Conservation (phyloP, 2,888 invertebrate genomes). For the Caenorhabditis japonica region DNA sequence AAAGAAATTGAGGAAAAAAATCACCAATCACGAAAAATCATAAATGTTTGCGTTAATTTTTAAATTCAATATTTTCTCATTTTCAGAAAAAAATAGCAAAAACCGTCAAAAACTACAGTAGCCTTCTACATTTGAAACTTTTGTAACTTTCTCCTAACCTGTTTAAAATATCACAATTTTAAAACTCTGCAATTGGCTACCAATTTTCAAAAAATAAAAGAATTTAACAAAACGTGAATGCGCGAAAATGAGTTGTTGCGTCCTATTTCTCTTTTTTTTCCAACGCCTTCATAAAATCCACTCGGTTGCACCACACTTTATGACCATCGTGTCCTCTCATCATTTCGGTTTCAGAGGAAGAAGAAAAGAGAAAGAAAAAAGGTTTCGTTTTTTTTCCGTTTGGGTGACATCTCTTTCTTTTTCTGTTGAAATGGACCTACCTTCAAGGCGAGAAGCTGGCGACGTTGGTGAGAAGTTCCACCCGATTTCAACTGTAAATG, state of each 20-base stretch:
- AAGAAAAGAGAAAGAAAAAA: conserved; percentile 7
- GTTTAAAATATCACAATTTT: too few species aligned
- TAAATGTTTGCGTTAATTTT: too few species aligned
- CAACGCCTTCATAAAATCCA: conserved; percentile 39
- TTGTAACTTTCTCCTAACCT: too few species aligned
- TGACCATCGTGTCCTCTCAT: conserved; percentile 40
- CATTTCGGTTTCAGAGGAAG: conserved; percentile 2
- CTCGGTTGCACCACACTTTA: conserved; percentile 40
- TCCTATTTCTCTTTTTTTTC: background rate
- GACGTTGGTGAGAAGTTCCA: conserved; percentile 81
- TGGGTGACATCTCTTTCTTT: conserved; percentile 20
- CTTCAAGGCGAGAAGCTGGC: conserved; percentile 81
- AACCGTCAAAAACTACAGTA: too few species aligned
- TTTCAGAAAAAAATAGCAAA: too few species aligned
- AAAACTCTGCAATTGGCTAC: too few species aligned
- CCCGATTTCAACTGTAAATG: conserved; percentile 79
- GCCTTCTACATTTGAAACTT: too few species aligned
- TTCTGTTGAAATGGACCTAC: conserved; percentile 65
- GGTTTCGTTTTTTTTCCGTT: too few species aligned
- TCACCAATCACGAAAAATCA: too few species aligned
- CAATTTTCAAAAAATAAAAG: too few species aligned
- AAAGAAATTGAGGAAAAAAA: too few species aligned
- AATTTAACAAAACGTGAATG: conserved; percentile 8
- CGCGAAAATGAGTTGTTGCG: conserved; percentile 20
- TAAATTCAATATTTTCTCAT: too few species aligned